Evolutionary conservation across 2,797 vertebrate species (phyloP), one percentile per base, ranked within the genome.

Genomic region (Gambelia wislizenii): DNA sequence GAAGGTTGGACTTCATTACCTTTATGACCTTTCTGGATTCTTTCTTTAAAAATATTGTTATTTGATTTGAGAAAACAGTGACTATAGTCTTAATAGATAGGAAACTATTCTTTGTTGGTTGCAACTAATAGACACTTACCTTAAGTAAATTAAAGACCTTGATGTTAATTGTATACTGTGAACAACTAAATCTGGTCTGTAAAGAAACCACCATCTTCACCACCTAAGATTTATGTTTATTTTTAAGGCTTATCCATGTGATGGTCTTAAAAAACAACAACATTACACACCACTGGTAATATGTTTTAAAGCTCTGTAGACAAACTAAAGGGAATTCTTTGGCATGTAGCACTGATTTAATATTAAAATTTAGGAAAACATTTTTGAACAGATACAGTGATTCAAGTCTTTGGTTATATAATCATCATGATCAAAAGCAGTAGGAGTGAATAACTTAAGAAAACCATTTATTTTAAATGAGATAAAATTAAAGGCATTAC

Each of bases 241-340:
- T 89, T 88, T 85, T 84, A 87, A 67, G 4, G 2, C 30, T 90
- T 88, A 83, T 84, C 72, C 76, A 27, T 89, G 13, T 52, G 64
- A 94, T 79, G n/a, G 61, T 76, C 39, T 1, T 2, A 69, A 7
- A 87, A 74, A 72, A 90, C 83, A 67, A 67, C 89, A 75, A 42
- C 10, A 27, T 22, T n/a, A 79, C 16, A 64, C 42, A 52, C 64
- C 30, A 87, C 20, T 91, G 87, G 36, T 83, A 88, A 7, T 83
- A 83, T 88, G 83, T 91, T 91, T 74, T 87, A 92, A 92, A 79
- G 88, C 85, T 78, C 83, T 12, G 87, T 80, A 89, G 52, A 89
- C 75, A 89, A 78, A 91, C 77, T 69, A 92, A 93, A 94, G 88
- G 56, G 87, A 90, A 44, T 88, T 87, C 77, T 74, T 49, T 33